phyloP scores from a whole-genome alignment of 2,113 vertebrate species.

The Aleadryas rufinucha region DNA sequence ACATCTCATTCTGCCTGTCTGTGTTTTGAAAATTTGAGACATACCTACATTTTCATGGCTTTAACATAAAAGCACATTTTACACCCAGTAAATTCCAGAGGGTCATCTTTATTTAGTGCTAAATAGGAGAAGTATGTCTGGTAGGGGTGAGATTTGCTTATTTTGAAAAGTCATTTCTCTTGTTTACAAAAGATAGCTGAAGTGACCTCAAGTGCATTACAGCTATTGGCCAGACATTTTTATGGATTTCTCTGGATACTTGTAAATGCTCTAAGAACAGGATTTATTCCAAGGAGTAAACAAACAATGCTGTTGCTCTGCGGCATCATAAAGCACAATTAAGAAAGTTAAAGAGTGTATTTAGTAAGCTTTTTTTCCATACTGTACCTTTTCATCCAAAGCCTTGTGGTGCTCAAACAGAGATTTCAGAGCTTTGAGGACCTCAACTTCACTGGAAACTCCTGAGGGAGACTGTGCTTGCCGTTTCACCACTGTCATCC shows the following conservation, averaged over 20 bases:
- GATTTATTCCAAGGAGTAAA: not conserved
- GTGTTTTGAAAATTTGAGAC: not conserved
- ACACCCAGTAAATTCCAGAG: not conserved
- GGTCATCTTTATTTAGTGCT: not conserved
- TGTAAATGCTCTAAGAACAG: not conserved
- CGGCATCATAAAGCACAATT: not conserved
- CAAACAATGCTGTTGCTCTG: not conserved
- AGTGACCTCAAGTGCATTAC: not conserved
- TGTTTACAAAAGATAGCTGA: not conserved
- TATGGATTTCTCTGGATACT: not conserved
- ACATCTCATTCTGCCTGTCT: not conserved
- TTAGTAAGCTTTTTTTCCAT: not conserved
- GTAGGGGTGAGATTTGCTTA: not conserved
- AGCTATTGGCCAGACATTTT: not conserved
- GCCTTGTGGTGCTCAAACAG: conserved; percentile 99
- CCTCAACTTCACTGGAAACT: conserved; percentile 98
- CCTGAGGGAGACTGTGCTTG: conserved; percentile 98
- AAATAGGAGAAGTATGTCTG: not conserved
- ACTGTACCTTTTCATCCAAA: conserved; percentile 94
- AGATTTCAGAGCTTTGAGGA: conserved; percentile 98
- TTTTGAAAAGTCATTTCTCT: not conserved
- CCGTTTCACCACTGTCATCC: conserved; percentile 98
- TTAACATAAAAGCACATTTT: not conserved
- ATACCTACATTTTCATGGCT: not conserved
- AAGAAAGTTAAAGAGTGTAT: not conserved